Base-by-base conservation (phyloP, 2,797 vertebrate genomes). In the Lophotriccus pileatus region DNA sequence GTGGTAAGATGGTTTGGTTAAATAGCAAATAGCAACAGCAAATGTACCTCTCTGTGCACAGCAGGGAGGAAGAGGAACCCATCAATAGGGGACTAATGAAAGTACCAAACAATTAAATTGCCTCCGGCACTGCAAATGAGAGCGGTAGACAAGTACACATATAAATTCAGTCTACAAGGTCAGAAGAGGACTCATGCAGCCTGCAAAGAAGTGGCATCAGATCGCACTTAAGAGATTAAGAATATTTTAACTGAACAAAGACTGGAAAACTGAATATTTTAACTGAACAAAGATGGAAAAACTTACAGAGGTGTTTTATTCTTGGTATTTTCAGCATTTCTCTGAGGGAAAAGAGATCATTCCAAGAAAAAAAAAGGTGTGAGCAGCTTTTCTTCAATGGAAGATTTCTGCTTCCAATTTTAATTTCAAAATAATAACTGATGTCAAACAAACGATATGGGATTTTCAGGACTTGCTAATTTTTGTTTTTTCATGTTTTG, bases 21-120 rank as follows among this genome's bases (percentile, higher is more conserved):
- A 87, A 59, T 52, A 88, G 63, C 63, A 93, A 95, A 93, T 24
- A 58, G 73, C 43, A 82, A 80, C n/a, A 75, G 50, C 88, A 95
- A 96, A 96, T 66, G 58, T 22, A 56, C 34, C 85, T 91, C 89
- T 70, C 87, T 72, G 39, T 56, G 47, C 62, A 67, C 68, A 87
- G 73, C 24, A 43, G 76, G 64, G 25, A 77, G 85, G 59, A 86
- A 95, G 62, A 84, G 69, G 59, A 95, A 68, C 85, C 3, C 3
- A 85, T 94, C 91, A 24, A 94, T 91, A 87, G 24, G 34, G 62
- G 44, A 81, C 84, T 76, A 92, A 95, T 55, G 84, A 87, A 96
- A 95, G 58, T 84, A 97, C 93, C 85, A 94, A 93, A 85, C 76
- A 97, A 94, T 91, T 97, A 92, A 80, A 90, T 90, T 94, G 85